Base-by-base conservation (phyloP, 2,113 vertebrate species). In the Silurus asotus region DNA sequence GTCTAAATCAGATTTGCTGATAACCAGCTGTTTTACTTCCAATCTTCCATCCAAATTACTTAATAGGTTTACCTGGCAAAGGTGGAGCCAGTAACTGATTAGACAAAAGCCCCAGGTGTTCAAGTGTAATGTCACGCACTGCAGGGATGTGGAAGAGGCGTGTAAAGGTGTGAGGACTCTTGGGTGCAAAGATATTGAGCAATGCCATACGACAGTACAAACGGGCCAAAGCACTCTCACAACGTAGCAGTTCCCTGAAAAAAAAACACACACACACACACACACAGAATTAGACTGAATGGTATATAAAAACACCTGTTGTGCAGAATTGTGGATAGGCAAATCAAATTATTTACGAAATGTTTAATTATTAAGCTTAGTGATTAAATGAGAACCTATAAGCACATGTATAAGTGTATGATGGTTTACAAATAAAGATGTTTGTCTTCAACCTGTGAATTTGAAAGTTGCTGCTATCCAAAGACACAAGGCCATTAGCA, bases 381-480 rank as follows among this genome's bases (percentile, higher is more conserved):
- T 53, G 13, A 37, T 37, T 37, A 13, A 53, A 2, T 76, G 23
- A 13, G 13, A 55, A 55, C n/a, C 49, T 11, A 20, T 74, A 70
- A 45, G 15, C 15, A 48, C 37, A 69, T 79, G 23, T 82, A 15
- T 28, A 59, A 5, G n/a, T 51, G 20, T 23, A 76, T 4, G 1
- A 19, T 15, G 48, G 23, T 55, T 81, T 37, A 53, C 28, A 19
- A 25, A n/a, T 14, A 14, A 76, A 3, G 37, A 67, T 25, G 4
- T 15, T 37, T 53, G 25, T 67, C 20, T 28, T 48, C 91, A 93
- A 98, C 98, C 97, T 97, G 92, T 99, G 98, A 89, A 99, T 98
- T 87, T 99, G 98, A 89, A 99, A 98, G 92, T 99, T 99, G 93
- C 97, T 97, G 55, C 97, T 99, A 91, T 99, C 97, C 88, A 99